Conservation (phyloP, 2,888 invertebrate genomes). For the Ligdia adustata region DNA sequence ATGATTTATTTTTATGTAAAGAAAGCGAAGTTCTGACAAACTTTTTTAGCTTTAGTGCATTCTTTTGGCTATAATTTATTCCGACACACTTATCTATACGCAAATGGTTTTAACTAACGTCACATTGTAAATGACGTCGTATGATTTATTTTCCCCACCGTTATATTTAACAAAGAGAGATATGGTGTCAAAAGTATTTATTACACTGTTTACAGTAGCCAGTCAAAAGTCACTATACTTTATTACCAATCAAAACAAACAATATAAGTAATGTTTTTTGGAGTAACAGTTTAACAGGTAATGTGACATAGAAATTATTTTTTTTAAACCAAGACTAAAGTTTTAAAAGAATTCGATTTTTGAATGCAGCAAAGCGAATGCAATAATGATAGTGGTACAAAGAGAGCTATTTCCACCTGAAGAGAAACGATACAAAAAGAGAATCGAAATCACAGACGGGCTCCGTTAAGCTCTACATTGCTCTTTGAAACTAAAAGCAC, state of each 20-base stretch:
- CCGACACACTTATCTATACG: too few relatives aligned
- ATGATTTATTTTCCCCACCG: constrained; percentile 46
- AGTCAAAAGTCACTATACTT: constrained; percentile 18
- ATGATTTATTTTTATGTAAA: constrained; percentile 21
- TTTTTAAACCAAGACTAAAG: constrained; percentile 11
- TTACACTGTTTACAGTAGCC: constrained; percentile 37
- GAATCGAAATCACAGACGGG: constrained; percentile 50
- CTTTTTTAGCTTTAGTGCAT: too few relatives aligned
- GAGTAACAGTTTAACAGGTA: constrained; percentile 21
- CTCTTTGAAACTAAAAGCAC: not conserved
- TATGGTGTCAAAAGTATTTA: constrained; percentile 40
- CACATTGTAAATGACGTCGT: constrained; percentile 22
- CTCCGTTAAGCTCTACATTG: not conserved
- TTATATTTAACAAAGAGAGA: constrained; percentile 33
- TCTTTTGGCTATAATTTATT: too few relatives aligned
- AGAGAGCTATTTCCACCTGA: constrained; percentile 64
- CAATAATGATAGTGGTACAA: constrained; percentile 39
- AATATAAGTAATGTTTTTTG: constrained; percentile 14
- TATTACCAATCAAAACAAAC: constrained; percentile 30
- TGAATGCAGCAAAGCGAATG: constrained; percentile 55
- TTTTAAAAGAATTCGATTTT: constrained; percentile 59
- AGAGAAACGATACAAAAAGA: constrained; percentile 46
- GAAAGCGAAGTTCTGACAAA: constrained; percentile 9
- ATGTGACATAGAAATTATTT: constrained; percentile 5
- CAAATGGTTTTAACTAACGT: too few relatives aligned